Evolutionary conservation across 2,888 invertebrate genomes (phyloP).

Genomic region (Helleia helle): DNA sequence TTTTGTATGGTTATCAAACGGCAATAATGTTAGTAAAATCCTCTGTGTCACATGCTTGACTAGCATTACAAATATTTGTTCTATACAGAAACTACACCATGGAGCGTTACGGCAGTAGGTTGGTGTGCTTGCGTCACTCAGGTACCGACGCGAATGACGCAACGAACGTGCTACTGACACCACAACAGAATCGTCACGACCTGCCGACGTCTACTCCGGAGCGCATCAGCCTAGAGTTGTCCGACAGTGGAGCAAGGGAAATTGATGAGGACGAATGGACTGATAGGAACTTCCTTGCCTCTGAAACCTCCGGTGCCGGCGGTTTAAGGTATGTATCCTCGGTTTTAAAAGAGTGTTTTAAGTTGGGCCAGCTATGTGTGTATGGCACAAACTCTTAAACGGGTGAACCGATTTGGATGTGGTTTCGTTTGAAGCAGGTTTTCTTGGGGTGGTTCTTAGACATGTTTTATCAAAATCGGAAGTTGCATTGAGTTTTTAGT

Average conservation of each 20-base stretch:
- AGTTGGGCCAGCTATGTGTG: too few relatives aligned
- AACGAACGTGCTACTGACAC: slow-evolving; percentile 16
- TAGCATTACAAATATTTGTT: slow-evolving; percentile 1
- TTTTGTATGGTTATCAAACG: too few relatives aligned
- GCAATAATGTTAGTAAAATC: too few relatives aligned
- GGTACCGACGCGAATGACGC: slow-evolving; percentile 36
- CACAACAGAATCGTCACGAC: slow-evolving; percentile 17
- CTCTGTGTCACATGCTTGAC: too few relatives aligned
- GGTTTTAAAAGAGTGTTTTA: not conserved
- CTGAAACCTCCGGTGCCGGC: slow-evolving; percentile 73
- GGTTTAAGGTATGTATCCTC: slow-evolving; percentile 48
- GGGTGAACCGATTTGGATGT: too few relatives aligned
- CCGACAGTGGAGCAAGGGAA: slow-evolving; percentile 67
- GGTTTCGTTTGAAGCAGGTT: too few relatives aligned
- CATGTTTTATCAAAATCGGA: too few relatives aligned
- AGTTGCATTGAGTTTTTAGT: too few relatives aligned
- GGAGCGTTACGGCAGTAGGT: slow-evolving; percentile 49
- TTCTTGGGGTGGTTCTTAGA: too few relatives aligned
- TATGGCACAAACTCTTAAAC: too few relatives aligned
- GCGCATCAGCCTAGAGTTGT: slow-evolving; percentile 52
- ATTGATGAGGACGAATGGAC: slow-evolving; percentile 98
- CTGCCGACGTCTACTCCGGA: slow-evolving; percentile 38
- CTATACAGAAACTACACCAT: slow-evolving; percentile 47
- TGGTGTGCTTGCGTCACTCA: slow-evolving; percentile 55
- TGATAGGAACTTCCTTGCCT: slow-evolving; percentile 91